Conservation (phyloP, 2,797 vertebrate species). For the Odontamblyopus lacepedii region DNA sequence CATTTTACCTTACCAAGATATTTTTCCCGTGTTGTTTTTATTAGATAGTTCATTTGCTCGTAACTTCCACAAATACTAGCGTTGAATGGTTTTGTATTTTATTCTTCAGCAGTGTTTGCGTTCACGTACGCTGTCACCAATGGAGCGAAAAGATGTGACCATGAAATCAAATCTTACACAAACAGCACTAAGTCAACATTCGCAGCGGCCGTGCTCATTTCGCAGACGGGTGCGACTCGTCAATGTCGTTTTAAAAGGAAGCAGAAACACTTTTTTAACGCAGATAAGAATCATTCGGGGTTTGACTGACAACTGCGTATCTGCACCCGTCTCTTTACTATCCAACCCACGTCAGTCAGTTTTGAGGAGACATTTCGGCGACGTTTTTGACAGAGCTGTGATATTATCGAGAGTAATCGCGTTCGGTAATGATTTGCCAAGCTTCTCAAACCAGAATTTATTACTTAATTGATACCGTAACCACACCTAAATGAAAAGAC, state of each 20-base stretch:
- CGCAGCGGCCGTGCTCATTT: not conserved
- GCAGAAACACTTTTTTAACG: not conserved
- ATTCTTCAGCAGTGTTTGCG: not conserved
- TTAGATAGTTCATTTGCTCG: no score
- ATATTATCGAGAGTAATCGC: constrained; percentile 13
- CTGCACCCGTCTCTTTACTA: constrained; percentile 34
- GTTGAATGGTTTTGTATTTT: no score
- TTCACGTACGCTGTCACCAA: not conserved
- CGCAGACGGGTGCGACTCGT: no score
- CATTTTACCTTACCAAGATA: no score
- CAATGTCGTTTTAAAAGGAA: not conserved
- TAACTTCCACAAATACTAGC: no score
- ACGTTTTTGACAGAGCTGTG: constrained; percentile 28
- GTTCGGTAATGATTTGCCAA: constrained; percentile 20
- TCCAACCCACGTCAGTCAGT: constrained; percentile 47
- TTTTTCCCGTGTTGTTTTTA: no score
- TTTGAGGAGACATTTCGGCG: constrained; percentile 31
- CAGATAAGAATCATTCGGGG: constrained; percentile 5
- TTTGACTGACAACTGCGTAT: constrained; percentile 55
- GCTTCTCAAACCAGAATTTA: constrained; percentile 5
- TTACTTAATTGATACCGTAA: not conserved
- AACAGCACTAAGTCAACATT: not conserved
- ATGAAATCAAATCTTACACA: not conserved
- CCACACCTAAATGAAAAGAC: not conserved
- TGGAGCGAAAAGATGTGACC: not conserved